Conservation (phyloP, 2,113 vertebrate species). For the Falco punctatus region DNA sequence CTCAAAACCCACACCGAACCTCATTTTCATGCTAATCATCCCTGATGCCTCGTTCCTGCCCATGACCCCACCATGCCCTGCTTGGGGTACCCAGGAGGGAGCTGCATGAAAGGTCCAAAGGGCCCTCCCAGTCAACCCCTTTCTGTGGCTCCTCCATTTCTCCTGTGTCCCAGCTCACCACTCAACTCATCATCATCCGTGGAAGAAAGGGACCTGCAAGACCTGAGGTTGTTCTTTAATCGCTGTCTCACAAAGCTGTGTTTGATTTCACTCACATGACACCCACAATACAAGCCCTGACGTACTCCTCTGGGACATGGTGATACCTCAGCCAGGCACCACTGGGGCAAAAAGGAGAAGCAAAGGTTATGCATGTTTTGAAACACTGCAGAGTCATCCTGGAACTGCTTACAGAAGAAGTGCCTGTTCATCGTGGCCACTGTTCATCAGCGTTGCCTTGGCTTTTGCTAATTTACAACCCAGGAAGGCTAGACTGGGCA, state of each 20-base stretch:
- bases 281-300: neutral
- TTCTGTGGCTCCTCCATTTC: neutral
- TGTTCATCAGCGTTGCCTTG: rapidly evolving
- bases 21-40: rapidly evolving
- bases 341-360: neutral
- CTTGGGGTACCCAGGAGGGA: neutral
- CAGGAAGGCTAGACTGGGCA: neutral
- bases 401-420: neutral
- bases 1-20: neutral
- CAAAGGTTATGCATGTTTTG: neutral
- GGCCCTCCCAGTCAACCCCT: neutral
- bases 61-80: neutral
- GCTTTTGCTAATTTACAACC: neutral
- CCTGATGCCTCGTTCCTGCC: neutral
- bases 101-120: neutral
- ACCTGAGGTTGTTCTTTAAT: neutral
- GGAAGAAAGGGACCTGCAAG: neutral
- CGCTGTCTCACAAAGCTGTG: neutral
- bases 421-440: neutral
- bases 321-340: rapidly evolving
- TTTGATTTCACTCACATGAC: neutral
- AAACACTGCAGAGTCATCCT: neutral
- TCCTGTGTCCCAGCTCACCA: neutral
- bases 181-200: rapidly evolving
- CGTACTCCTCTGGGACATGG: rapidly evolving